A percentile compares a stretch with the other conserved stretches of the same genome.
These are phyloP conservation scores for Esox lucius DNA, from an alignment of 2,797 vertebrate species.

Conservation along the genomic window DNA sequence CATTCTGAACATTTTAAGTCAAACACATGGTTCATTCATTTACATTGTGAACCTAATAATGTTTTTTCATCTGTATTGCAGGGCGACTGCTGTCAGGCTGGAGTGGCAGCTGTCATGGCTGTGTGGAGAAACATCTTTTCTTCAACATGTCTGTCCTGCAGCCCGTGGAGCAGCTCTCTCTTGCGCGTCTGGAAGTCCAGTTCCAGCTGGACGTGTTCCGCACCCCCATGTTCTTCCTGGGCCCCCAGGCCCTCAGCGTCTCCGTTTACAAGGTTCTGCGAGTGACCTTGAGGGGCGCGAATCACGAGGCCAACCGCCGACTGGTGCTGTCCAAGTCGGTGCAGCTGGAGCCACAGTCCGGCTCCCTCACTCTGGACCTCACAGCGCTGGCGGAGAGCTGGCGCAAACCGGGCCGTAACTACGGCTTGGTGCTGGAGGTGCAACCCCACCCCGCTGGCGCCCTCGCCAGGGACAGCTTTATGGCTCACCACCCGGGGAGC, in stretches of 20 bases:
- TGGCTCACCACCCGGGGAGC: conserved; percentile 21
- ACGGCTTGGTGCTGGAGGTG: conserved; percentile 78
- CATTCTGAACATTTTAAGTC: too few relatives aligned
- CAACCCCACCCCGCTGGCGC: neutral
- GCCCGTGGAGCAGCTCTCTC: conserved; percentile 78
- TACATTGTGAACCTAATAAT: neutral
- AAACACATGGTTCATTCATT: neutral
- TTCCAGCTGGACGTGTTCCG: conserved; percentile 70
- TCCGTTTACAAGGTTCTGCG: conserved; percentile 71
- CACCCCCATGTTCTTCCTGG: conserved; percentile 8
- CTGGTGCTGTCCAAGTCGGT: conserved; percentile 79
- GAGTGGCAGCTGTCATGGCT: conserved; percentile 60
- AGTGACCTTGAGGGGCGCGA: conserved; percentile 60
- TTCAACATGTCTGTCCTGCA: conserved; percentile 90
- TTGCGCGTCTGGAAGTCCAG: conserved; percentile 83
- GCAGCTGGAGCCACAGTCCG: conserved; percentile 55
- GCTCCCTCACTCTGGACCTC: conserved; percentile 77
- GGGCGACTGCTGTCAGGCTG: conserved; percentile 64
- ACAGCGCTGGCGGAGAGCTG: conserved; percentile 68
- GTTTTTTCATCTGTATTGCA: conserved; percentile 40
- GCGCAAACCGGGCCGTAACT: conserved; percentile 59
- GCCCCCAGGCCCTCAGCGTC: conserved; percentile 63
- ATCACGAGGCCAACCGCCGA: conserved; percentile 51
- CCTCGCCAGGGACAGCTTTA: conserved; percentile 27
- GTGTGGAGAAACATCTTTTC: conserved; percentile 81